These are phyloP conservation scores for Microchrysa polita DNA, from an alignment of 2,888 invertebrate species.

Conservation along the genomic window DNA sequence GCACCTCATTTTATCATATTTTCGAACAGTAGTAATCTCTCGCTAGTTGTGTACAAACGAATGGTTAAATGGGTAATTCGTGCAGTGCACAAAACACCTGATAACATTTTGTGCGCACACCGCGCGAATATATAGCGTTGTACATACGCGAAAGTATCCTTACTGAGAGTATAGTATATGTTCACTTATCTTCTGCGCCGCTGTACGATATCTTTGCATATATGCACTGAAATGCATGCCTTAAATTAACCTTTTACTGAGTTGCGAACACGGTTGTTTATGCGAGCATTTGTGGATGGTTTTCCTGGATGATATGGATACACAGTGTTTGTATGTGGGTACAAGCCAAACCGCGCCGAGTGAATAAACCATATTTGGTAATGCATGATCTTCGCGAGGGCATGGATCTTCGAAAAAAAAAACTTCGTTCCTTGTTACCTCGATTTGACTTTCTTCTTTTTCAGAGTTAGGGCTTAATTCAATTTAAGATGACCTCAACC, in stretches of 20 bases:
- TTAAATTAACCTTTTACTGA: constrained; percentile 41
- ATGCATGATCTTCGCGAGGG: constrained; percentile 44
- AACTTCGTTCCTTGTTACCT: constrained; percentile 21
- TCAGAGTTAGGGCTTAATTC: constrained; percentile 41
- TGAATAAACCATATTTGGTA: constrained; percentile 46
- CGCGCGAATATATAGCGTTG: constrained; percentile 9
- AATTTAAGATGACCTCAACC: constrained; percentile 33
- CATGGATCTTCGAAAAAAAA: constrained; percentile 38
- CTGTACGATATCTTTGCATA: too few species aligned
- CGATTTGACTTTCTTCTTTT: constrained; percentile 31
- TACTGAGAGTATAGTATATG: constrained; percentile 21
- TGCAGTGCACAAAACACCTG: constrained; percentile 44
- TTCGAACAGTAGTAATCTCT: constrained; percentile 39
- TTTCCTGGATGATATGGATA: constrained; percentile 15
- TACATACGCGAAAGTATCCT: constrained; percentile 23
- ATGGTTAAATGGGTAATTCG: constrained; percentile 45
- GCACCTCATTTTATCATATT: constrained; percentile 43
- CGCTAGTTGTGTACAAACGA: constrained; percentile 32
- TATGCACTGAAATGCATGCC: constrained; percentile 36
- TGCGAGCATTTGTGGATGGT: constrained; percentile 30
- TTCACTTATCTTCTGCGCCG: constrained; percentile 29
- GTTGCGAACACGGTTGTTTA: constrained; percentile 29
- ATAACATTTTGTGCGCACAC: constrained; percentile 39
- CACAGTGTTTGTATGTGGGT: not conserved
- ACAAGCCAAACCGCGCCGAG: constrained; percentile 18